A percentile compares a stretch with the other conserved stretches of the same genome.
Conservation (phyloP, 1,140 invertebrate genomes). For the Drosophila setifemur region DNA sequence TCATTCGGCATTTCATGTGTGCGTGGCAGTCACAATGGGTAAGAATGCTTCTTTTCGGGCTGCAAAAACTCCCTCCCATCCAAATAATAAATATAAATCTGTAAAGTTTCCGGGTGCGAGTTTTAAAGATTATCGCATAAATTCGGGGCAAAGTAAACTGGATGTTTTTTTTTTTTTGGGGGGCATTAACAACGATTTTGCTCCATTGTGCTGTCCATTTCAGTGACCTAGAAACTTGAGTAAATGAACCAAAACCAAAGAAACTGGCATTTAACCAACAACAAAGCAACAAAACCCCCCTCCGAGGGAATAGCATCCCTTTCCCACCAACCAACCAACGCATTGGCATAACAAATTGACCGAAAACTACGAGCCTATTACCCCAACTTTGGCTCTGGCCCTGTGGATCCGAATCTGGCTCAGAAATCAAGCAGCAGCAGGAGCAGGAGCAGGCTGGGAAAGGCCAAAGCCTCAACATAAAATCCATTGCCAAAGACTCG, state of each 20-base stretch:
- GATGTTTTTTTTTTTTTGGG: neutral
- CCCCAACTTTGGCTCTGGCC: slow-evolving; percentile 45
- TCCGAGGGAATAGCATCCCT: too few species aligned
- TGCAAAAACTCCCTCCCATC: neutral
- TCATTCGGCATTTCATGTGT: slow-evolving; percentile 45
- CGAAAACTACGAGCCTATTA: slow-evolving; percentile 80
- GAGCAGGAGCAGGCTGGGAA: slow-evolving; percentile 35
- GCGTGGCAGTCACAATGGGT: slow-evolving; percentile 38
- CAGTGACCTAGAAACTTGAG: slow-evolving; percentile 50
- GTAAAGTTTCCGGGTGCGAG: slow-evolving; percentile 17
- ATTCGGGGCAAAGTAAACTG: slow-evolving; percentile 16
- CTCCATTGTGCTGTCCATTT: slow-evolving; percentile 48
- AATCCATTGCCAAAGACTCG: slow-evolving; percentile 61
- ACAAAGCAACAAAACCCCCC: slow-evolving; percentile 46
- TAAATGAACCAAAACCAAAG: slow-evolving; percentile 69
- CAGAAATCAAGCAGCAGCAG: slow-evolving; percentile 72
- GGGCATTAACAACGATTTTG: slow-evolving; percentile 11
- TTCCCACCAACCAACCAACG: slow-evolving; percentile 14
- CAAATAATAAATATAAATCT: slow-evolving; percentile 24
- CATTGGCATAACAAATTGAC: slow-evolving; percentile 74
- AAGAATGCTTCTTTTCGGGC: slow-evolving; percentile 14
- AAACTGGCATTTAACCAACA: slow-evolving; percentile 72
- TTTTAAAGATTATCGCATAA: slow-evolving; percentile 34
- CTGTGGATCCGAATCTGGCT: slow-evolving; percentile 50
- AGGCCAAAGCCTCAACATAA: slow-evolving; percentile 61